Evolutionary conservation across 2,888 invertebrate genomes (phyloP), one percentile per base, ranked within the genome.

Genomic region (Eupelmus urozonus): DNA sequence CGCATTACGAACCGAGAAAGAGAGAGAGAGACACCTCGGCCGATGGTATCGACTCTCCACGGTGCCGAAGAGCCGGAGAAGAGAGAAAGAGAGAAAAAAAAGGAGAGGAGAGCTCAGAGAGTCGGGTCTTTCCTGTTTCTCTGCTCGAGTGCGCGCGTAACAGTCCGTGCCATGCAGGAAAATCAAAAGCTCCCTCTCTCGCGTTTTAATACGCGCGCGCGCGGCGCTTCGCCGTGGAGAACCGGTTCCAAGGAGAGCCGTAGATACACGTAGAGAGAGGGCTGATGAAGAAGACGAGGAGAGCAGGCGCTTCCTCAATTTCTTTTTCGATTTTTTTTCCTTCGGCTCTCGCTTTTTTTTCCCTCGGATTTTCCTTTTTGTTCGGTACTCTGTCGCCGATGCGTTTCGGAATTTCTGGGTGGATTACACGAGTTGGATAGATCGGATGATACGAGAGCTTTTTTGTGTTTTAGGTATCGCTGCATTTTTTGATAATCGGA

Each of bases 111-210:
- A 34, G 18, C 4, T 23, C 25, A 27, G 2, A 27, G 20, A 29
- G 23, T 1, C 60, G 29, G 57, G 63, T 69, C 74, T 74, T 78
- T 78, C 69, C 78, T 74, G 78, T 71, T 71, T 79, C 75, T 75
- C 70, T 53, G 71, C 40, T 79, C 66, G 75, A 70, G 51, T 34
- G 78, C 78, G 42, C 66, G 72, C 79, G 76, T 79, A 79, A 79
- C 71, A 71, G 75, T 67, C 70, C 66, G 75, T 79, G 57, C 63
- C 69, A 67, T 55, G 53, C 53, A 76, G 74, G 79, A 79, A 76
- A 79, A 79, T 76, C 75, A 75, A 75, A 76, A 71, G 70, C 73
- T 57, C 70, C 42, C 49, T 7, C 59, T 49, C 59, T 29, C 55
- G 63, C 53, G 59, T 71, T 66, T 76, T 65, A 66, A 76, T 76